These are phyloP conservation scores for Troides aeacus DNA, from an alignment of 2,888 invertebrate species.

Conservation along the genomic window DNA sequence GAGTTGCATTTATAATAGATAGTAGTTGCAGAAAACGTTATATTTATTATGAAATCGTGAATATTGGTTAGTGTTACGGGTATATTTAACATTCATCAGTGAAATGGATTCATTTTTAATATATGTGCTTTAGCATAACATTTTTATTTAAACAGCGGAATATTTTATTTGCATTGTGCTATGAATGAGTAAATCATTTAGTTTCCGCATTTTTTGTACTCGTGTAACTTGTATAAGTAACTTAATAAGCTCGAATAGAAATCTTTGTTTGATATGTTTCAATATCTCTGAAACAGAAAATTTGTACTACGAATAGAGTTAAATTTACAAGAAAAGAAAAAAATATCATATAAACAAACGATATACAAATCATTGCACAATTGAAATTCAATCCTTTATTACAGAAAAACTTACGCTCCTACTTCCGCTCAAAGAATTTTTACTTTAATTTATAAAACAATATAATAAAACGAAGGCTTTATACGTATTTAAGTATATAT, in stretches of 20 bases:
- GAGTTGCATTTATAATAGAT: constrained; percentile 38
- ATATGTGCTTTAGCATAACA: constrained; percentile 35
- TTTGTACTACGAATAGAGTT: background rate
- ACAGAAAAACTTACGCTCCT: too few species aligned
- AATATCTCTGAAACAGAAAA: background rate
- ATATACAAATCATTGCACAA: background rate
- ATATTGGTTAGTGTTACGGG: background rate
- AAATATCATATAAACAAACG: background rate
- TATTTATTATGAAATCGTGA: constrained; percentile 36
- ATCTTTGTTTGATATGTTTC: background rate
- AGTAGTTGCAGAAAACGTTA: background rate
- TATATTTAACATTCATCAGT: constrained; percentile 22
- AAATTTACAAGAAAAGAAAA: background rate
- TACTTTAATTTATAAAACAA: too few species aligned
- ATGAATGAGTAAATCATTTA: background rate
- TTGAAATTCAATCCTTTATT: too few species aligned
- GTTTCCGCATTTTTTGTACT: background rate
- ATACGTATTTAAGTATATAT: too few species aligned
- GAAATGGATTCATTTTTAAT: constrained; percentile 1
- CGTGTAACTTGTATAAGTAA: background rate
- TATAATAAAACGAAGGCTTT: too few species aligned
- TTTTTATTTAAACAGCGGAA: background rate
- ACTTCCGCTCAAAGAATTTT: too few species aligned
- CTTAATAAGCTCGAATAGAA: background rate
- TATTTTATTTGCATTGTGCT: background rate